Evolutionary conservation across 2,113 vertebrate genomes (phyloP).

Genomic region (Pluvianellus socialis): DNA sequence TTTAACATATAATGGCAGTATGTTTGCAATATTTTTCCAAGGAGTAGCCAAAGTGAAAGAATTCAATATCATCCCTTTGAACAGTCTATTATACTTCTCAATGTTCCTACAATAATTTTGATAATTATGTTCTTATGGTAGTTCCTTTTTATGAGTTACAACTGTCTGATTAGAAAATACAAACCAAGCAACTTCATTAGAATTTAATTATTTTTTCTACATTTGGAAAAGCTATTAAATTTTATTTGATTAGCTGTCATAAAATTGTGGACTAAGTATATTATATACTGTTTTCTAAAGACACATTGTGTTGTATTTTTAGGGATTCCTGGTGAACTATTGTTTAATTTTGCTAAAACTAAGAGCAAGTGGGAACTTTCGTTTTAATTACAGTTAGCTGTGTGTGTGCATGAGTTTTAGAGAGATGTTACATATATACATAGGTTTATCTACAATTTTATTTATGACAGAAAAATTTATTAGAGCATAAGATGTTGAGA

Average conservation of each 20-base stretch:
- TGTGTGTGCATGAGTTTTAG: background rate
- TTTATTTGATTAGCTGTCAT: background rate
- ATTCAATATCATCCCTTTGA: background rate
- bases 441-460: background rate
- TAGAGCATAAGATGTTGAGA: background rate
- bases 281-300: background rate
- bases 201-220: background rate
- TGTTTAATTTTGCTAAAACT: background rate
- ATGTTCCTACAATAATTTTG: background rate
- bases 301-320: background rate
- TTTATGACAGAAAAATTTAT: background rate
- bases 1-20: background rate
- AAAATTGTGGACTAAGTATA: background rate
- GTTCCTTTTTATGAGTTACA: background rate
- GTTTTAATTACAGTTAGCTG: background rate
- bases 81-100: background rate
- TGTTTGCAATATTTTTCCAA: background rate
- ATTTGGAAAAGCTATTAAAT: background rate
- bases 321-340: background rate
- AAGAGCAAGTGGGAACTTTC: background rate
- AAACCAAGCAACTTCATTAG: background rate
- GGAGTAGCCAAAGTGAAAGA: background rate
- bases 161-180: background rate
- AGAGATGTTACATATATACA: background rate
- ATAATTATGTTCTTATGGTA: background rate